Conservation (phyloP, 2,113 vertebrate genomes). For the Seriola quinqueradiata region DNA sequence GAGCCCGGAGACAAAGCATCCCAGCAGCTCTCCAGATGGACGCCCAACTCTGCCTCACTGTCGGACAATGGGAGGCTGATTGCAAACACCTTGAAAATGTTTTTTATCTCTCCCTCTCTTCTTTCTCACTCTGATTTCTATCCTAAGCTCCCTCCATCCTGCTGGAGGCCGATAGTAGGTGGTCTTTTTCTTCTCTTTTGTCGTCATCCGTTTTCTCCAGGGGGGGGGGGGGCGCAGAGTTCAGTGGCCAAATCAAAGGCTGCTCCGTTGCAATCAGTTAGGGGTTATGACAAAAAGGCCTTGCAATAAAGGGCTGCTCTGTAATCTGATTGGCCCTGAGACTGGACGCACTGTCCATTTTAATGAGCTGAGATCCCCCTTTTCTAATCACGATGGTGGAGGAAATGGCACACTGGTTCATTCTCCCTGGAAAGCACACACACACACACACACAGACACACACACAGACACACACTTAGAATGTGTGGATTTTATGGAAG, state of each 20-base stretch:
- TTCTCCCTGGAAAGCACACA: slow-evolving; percentile 28
- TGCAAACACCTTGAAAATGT: slow-evolving; percentile 80
- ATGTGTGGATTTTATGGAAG: slow-evolving; percentile 30
- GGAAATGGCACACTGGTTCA: slow-evolving; percentile 57
- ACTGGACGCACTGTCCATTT: slow-evolving; percentile 67
- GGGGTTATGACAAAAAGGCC: slow-evolving; percentile 77
- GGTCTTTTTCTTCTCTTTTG: slow-evolving; percentile 67
- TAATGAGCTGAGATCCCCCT: slow-evolving; percentile 73
- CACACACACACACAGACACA: slow-evolving; percentile 10
- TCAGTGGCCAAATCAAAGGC: slow-evolving; percentile 81
- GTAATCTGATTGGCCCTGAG: slow-evolving; percentile 81
- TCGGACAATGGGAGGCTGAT: slow-evolving; percentile 75
- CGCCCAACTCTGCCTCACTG: slow-evolving; percentile 42
- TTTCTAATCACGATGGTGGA: slow-evolving; percentile 64
- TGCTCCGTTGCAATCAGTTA: slow-evolving; percentile 81
- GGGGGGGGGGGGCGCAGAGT: slow-evolving; percentile 46
- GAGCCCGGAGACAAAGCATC: slow-evolving; percentile 56
- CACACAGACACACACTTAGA: slow-evolving; percentile 24
- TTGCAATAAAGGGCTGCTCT: slow-evolving; percentile 66
- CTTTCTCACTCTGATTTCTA: slow-evolving; percentile 66
- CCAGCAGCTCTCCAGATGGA: slow-evolving; percentile 42
- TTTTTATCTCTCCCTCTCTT: slow-evolving; percentile 56
- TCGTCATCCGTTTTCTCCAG: slow-evolving; percentile 52
- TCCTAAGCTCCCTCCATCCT: slow-evolving; percentile 71
- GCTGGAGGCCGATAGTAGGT: slow-evolving; percentile 61